Evolutionary conservation across 2,113 vertebrate genomes (phyloP), one percentile per base, ranked within the genome.

Genomic region (Stigmatopora nigra): DNA sequence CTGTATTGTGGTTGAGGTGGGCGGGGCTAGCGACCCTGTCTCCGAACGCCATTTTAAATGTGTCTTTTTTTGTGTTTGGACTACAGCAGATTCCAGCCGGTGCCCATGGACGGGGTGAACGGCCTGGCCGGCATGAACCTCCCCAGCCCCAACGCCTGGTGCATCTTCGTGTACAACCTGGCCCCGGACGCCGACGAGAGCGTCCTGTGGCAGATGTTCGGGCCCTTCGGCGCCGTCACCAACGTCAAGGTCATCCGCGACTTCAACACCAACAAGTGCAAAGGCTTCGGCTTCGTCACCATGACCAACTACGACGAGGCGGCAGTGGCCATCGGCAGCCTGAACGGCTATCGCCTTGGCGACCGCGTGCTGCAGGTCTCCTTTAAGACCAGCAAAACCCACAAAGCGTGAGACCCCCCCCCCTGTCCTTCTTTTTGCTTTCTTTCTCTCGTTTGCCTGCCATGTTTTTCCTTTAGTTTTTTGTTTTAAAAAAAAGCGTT

Each of bases 301-400:
- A 99, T 98, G 97, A 99, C 96, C 82, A 99, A 98, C 93, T 98
- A 99, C 62, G 97, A 99, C 6, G 97, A 99, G 88, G 96, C 97
- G 2, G 96, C 95, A 58, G 96, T 99, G 92, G 97, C 97, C 70
- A 99, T 99, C 80, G 96, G 95, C 84, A 99, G 97, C 89, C 90
- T 98, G 85, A 99, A 99, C 64, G 97, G 97, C 90, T 99, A 99
- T 68, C 95, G 96, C 74, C 94, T 99, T 8, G 97, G 97, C 70
- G 95, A 98, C 91, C 89, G 97, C 90, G 95, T 99, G 38, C 82
- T 98, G 89, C 97, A 99, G 91, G 97, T 99, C 79, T 99, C 97
- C 20, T 99, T 98, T 90, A 99, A 99, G 92, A 98, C 97, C 86
- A 98, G 96, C 91, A 99, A 99, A 94, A 93, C 94, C 81, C 96